phyloP scores from a whole-genome alignment of 2,888 invertebrate species.

The Ornithoptera alexandrae region DNA sequence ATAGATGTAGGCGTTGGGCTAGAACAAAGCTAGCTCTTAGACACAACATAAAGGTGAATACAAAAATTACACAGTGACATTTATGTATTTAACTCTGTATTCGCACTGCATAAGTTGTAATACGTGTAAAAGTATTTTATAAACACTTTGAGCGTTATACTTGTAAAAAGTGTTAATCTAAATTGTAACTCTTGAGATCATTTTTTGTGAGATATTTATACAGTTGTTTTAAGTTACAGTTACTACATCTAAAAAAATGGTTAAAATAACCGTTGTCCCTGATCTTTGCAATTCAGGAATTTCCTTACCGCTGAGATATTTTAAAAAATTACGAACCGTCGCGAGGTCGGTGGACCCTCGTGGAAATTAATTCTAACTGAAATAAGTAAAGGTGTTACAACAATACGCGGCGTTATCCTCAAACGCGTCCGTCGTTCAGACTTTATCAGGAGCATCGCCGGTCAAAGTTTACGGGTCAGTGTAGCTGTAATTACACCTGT shows the following conservation, averaged over 20 bases:
- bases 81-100: no score
- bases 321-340: slow-evolving; percentile 17
- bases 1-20: no score
- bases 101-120: no score
- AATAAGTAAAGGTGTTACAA: slow-evolving; percentile 30
- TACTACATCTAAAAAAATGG: not conserved
- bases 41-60: no score
- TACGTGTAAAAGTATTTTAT: no score
- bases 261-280: slow-evolving; percentile 7
- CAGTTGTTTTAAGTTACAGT: not conserved
- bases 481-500: slow-evolving; percentile 30
- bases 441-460: slow-evolving; percentile 36
- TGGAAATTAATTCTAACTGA: slow-evolving; percentile 27
- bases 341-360: slow-evolving; percentile 13
- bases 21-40: no score
- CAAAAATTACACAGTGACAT: no score
- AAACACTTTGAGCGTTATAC: no score
- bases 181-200: not conserved
- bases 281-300: slow-evolving; percentile 7
- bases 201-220: not conserved
- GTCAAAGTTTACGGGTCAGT: slow-evolving; percentile 50
- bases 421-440: slow-evolving; percentile 27
- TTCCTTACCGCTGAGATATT: slow-evolving; percentile 16
- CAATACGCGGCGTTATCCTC: slow-evolving; percentile 34
- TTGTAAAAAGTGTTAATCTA: no score